Evolutionary conservation across 2,113 vertebrate genomes (phyloP).

Genomic region (Rhinoderma darwinii): DNA sequence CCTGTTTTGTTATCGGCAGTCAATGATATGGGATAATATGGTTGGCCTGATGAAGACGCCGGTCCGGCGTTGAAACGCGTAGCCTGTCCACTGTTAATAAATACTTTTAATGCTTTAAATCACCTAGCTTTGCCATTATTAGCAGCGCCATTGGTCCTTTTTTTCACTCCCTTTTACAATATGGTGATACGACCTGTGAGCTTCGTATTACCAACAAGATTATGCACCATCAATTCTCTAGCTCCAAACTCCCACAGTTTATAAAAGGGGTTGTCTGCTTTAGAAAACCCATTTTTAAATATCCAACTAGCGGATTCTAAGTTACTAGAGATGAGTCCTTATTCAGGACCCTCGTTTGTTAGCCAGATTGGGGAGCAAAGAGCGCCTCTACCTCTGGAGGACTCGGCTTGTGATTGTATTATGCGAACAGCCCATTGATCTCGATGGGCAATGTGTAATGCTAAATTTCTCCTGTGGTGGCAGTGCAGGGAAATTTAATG

Average conservation of each 20-base stretch:
- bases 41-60: too few relatives aligned
- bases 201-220: neutral
- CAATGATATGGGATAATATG: neutral
- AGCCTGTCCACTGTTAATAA: too few relatives aligned
- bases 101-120: too few relatives aligned
- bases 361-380: neutral
- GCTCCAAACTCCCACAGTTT: neutral
- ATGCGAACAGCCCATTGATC: neutral
- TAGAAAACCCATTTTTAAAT: too few relatives aligned
- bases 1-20: neutral
- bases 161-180: too few relatives aligned
- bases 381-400: neutral
- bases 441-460: neutral
- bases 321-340: too few relatives aligned
- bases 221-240: neutral
- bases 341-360: neutral
- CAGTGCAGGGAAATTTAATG: neutral
- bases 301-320: too few relatives aligned
- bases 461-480: neutral
- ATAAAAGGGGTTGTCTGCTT: neutral
- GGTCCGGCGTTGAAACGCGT: too few relatives aligned
- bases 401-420: neutral
- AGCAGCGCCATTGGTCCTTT: too few relatives aligned
- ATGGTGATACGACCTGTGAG: neutral
- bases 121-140: too few relatives aligned